phyloP scores from a whole-genome alignment of 2,797 vertebrate genomes.

The Aulostomus chinensis region DNA sequence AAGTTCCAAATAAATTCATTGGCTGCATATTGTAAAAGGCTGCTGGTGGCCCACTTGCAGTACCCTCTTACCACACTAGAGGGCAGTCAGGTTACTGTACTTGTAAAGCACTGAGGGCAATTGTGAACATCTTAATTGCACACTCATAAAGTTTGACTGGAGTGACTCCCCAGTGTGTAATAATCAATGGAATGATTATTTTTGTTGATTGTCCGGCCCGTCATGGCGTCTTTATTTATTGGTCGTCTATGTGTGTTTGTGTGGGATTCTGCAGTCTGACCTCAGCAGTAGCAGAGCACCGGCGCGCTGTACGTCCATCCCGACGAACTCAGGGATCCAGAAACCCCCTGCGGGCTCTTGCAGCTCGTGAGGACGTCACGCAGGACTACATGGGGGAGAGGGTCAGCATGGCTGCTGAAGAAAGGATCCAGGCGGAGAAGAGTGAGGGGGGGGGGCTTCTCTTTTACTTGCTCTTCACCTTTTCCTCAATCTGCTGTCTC shows the following conservation, averaged over 20 bases:
- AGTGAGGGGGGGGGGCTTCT: slow-evolving; percentile 64
- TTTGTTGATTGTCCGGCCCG: too few species aligned
- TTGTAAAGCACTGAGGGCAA: too few species aligned
- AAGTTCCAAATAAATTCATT: too few species aligned
- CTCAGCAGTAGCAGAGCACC: slow-evolving; percentile 81
- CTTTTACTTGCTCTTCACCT: neutral
- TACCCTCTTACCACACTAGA: too few species aligned
- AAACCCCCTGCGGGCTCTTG: slow-evolving; percentile 83
- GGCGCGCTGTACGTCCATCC: slow-evolving; percentile 79
- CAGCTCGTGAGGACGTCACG: slow-evolving; percentile 80
- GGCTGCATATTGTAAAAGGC: too few species aligned
- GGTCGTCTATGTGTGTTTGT: neutral
- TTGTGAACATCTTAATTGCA: too few species aligned
- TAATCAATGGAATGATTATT: too few species aligned
- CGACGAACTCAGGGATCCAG: slow-evolving; percentile 83
- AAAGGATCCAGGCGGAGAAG: slow-evolving; percentile 63
- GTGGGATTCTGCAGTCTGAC: slow-evolving; percentile 74
- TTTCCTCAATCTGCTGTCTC: neutral
- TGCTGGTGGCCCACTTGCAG: too few species aligned
- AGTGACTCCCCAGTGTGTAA: neutral
- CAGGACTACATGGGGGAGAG: slow-evolving; percentile 82
- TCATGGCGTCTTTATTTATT: too few species aligned
- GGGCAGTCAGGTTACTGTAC: too few species aligned
- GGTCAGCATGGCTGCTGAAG: slow-evolving; percentile 50
- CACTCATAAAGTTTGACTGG: neutral